Base-by-base conservation (phyloP, 2,113 vertebrate species). In the Lophotis ruficrista region DNA sequence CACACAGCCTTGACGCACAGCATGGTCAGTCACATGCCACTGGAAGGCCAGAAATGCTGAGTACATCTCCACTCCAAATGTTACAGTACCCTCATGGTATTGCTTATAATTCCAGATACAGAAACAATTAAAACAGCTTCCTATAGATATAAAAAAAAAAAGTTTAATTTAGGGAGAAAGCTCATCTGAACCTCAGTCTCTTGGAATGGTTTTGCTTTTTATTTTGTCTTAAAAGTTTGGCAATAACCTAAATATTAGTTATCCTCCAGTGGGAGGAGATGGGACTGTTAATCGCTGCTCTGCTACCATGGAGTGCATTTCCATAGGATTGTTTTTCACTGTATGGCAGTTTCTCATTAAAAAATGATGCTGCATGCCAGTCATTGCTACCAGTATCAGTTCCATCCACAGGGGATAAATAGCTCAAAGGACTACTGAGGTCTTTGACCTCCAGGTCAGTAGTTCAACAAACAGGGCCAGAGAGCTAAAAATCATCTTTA, bases 381-480 rank as follows among this genome's bases (percentile, higher is more conserved):
- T 85, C 89, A 68, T 11, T 71, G 73, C 85, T 76, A 71, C 57
- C 16, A 25, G 35, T 25, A n/a, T 81, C 73, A 35, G 35, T 5
- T 85, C 22, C 83, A 75, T 72, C 47, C 45, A 35, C 7, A 62
- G 33, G 21, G 38, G 9, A 61, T 15, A 71, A 81, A 83, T 35
- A 78, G 56, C 66, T 69, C 41, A 80, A 88, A 79, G 57, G 38
- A 79, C 94, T 45, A 31, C 17, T 16, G 51, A 93, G 57, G 53
- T 76, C 68, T 94, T 96, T 91, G 83, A 83, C 82, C 57, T 96
- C 75, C 25, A 75, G 51, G 72, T 94, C 90, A 94, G 58, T 21
- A 89, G 60, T 81, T 96, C 92, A 93, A 79, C 69, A 23, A 47
- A 88, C 41, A 94, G 45, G 51, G 38, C 50, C 61, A 92, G 43